These are phyloP conservation scores for Zaprionus ornatus DNA, from an alignment of 1,140 invertebrate genomes.

Conservation along the genomic window DNA sequence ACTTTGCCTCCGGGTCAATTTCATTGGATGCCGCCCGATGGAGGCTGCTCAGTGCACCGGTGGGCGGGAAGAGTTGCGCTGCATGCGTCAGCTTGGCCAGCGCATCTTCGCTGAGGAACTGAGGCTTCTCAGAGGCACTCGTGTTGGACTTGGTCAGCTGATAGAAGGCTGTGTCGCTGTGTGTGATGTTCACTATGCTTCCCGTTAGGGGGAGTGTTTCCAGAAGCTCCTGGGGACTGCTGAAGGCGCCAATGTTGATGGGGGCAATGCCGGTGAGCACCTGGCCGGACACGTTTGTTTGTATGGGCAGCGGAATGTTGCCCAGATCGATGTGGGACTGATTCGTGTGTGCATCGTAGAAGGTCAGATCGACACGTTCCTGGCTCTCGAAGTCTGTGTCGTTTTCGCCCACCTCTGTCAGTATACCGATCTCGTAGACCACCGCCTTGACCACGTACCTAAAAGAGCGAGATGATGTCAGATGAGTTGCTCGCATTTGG, in stretches of 20 bases:
- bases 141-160: constrained; percentile 73
- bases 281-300: constrained; percentile 85
- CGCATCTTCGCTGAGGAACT: constrained; percentile 59
- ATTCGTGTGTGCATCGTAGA: constrained; percentile 85
- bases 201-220: constrained; percentile 77
- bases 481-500: background rate
- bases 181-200: constrained; percentile 83
- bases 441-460: constrained; percentile 86
- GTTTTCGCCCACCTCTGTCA: constrained; percentile 85
- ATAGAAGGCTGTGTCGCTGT: constrained; percentile 82
- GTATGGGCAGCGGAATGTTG: constrained; percentile 85
- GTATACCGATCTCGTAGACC: constrained; percentile 86
- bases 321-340: constrained; percentile 84
- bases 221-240: constrained; percentile 76
- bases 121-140: constrained; percentile 65
- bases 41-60: constrained; percentile 5
- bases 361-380: constrained; percentile 85
- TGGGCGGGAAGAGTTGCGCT: constrained; percentile 65
- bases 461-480: constrained; percentile 9
- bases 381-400: constrained; percentile 84
- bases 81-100: constrained; percentile 68
- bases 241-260: constrained; percentile 84
- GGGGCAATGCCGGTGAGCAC: constrained; percentile 85
- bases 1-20: constrained; percentile 20
- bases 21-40: constrained; percentile 53